Percentiles rank a stretch among this genome's conserved stretches.
Evolutionary conservation across 1,140 invertebrate species (phyloP).

Genomic region (Dufourea novaeangliae): DNA sequence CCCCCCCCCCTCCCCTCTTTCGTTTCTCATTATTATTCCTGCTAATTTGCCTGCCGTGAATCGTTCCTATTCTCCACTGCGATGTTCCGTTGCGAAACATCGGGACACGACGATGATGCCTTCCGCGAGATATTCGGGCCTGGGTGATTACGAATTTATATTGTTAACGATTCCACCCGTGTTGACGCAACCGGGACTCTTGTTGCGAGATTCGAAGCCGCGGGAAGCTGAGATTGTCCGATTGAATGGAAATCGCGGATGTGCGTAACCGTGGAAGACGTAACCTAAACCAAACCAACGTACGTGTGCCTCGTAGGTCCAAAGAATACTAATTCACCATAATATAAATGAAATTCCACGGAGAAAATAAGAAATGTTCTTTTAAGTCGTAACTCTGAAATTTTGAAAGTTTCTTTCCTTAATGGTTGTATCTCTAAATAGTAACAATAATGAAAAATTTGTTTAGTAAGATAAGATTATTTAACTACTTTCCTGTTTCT

Average conservation of each 20-base stretch:
- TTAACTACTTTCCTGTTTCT: too few relatives aligned
- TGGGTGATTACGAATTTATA: constrained; percentile 43
- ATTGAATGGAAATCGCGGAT: neutral
- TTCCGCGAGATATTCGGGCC: constrained; percentile 37
- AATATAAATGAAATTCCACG: too few relatives aligned
- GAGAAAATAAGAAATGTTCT: too few relatives aligned
- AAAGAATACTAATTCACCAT: too few relatives aligned
- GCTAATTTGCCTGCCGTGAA: constrained; percentile 43
- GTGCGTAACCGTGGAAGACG: too few relatives aligned
- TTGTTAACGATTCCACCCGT: constrained; percentile 15
- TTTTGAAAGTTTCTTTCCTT: too few relatives aligned
- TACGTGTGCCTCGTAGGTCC: too few relatives aligned
- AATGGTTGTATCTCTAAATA: too few relatives aligned
- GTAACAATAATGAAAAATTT: too few relatives aligned
- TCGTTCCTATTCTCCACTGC: neutral
- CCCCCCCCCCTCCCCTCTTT: neutral
- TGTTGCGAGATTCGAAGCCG: neutral
- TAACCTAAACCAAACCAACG: too few relatives aligned
- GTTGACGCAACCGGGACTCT: constrained; percentile 19
- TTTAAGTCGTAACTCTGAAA: too few relatives aligned
- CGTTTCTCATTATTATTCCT: constrained; percentile 44
- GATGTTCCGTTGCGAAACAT: constrained; percentile 19
- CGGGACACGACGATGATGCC: constrained; percentile 24
- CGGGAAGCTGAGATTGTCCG: neutral
- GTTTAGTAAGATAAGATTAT: too few relatives aligned